These are phyloP conservation scores for Cyrtodaria siliqua DNA, from an alignment of 2,888 invertebrate species.

Conservation along the genomic window DNA sequence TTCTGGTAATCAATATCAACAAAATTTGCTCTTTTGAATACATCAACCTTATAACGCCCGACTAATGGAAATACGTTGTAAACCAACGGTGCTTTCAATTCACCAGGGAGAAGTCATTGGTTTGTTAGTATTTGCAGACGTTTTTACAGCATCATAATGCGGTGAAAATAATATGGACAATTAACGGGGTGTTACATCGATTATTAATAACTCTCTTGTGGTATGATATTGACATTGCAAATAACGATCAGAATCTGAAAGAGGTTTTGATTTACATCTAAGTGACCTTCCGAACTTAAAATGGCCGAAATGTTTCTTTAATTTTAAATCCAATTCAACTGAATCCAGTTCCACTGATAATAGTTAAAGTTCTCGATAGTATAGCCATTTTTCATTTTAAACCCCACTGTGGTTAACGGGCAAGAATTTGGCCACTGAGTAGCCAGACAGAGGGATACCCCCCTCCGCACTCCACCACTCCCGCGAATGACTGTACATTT, in stretches of 20 bases:
- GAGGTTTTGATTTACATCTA: no score
- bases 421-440: no score
- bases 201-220: constrained; percentile 24
- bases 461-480: no score
- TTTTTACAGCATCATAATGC: constrained; percentile 37
- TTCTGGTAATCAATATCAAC: background rate
- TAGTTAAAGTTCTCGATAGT: no score
- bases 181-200: constrained; percentile 36
- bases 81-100: constrained; percentile 34
- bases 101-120: constrained; percentile 41
- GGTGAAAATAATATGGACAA: constrained; percentile 51
- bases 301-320: no score
- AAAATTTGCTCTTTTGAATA: background rate
- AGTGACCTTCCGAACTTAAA: no score
- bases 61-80: constrained; percentile 61
- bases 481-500: no score
- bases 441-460: no score
- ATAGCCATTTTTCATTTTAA: no score
- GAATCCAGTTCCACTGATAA: no score
- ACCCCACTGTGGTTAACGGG: no score
- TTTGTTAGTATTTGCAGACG: constrained; percentile 49
- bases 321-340: no score
- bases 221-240: constrained; percentile 11
- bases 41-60: background rate
- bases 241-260: constrained; percentile 3